Evolutionary conservation across 2,888 invertebrate species (phyloP), one percentile per base, ranked within the genome.

Genomic region (Drosophila borborema): DNA sequence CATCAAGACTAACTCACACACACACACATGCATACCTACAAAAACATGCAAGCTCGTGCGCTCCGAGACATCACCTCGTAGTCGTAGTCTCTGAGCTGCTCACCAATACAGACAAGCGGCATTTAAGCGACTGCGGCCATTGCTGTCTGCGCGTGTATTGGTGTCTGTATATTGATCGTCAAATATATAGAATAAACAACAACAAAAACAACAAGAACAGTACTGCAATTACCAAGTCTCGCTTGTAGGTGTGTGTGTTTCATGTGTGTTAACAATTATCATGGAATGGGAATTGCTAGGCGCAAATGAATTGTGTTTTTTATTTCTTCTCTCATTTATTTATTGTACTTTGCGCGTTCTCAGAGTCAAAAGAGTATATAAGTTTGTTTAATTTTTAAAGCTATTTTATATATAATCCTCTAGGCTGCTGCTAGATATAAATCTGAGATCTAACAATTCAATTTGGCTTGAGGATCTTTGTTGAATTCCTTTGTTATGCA

Each of bases 241-340:
- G 66, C 63, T 74, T 43, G 49, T 59, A 40, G 64, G 23, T 23
- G 23, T 23, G 23, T 23, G 23, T 23, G 72, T 80, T 80, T 79
- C 77, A 79, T 83, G 76, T 83, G 71, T 63, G 67, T 69, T 63
- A 69, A 75, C 81, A 86, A 86, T 86, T 84, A 84, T 77, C 86
- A 77, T 77, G 73, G 64, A 62, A 70, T 64, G 66, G 64, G 68
- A 85, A 80, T 74, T 69, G 61, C 66, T 54, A n/a, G 62, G 31
- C 61, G 53, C 55, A 65, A 74, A 65, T 71, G 53, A 56, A 67
- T 34, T 48, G 59, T 31, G 48, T 53, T 64, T 71, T 45, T 61
- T 43, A 23, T 36, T 46, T 38, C 14, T 12, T 20, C 20, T 14
- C 53, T 31, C 40, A 38, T 38, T 38, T 38, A 16, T 38, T 16